Evolutionary conservation across 2,888 invertebrate species (phyloP).

Genomic region (Acrobasis suavella): DNA sequence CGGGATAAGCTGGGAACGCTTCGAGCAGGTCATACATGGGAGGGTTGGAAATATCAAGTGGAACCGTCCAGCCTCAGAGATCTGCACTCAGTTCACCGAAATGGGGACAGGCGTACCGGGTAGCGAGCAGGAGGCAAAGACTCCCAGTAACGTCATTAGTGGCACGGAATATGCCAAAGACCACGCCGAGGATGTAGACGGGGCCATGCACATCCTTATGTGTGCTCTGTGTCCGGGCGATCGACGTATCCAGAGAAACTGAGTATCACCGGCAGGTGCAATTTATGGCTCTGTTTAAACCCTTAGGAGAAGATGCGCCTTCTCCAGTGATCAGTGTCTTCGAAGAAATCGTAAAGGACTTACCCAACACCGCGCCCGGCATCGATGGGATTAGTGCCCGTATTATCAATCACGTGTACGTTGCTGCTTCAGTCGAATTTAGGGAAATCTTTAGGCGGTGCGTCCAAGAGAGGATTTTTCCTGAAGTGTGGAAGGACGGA

Average conservation of each 20-base stretch:
- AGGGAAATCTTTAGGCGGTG: too few species aligned
- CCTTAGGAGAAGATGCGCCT: slow-evolving; percentile 30
- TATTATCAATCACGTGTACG: too few species aligned
- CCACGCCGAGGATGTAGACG: too few species aligned
- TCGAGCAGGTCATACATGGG: slow-evolving; percentile 16
- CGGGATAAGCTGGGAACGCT: slow-evolving; percentile 25
- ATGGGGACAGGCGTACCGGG: slow-evolving; percentile 11
- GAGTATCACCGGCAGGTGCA: too few species aligned
- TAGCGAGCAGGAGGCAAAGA: slow-evolving; percentile 2
- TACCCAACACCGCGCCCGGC: too few species aligned
- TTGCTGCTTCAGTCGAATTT: too few species aligned
- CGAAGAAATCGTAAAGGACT: slow-evolving; percentile 27
- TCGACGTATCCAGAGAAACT: slow-evolving; percentile 24
- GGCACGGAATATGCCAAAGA: too few species aligned
- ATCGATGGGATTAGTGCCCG: too few species aligned
- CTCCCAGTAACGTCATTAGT: too few species aligned
- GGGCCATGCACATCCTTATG: too few species aligned
- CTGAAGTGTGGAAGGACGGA: slow-evolving; percentile 32
- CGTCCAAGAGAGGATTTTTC: slow-evolving; percentile 26
- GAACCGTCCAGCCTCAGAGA: background rate
- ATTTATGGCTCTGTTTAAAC: slow-evolving; percentile 28
- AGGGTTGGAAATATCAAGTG: background rate
- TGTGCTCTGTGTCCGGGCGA: too few species aligned
- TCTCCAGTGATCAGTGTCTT: slow-evolving; percentile 22
- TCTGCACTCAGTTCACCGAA: slow-evolving; percentile 2